Percentiles rank a stretch among this genome's conserved stretches.
phyloP scores from a whole-genome alignment of 1,140 invertebrate genomes.

The Ectropis grisescens region DNA sequence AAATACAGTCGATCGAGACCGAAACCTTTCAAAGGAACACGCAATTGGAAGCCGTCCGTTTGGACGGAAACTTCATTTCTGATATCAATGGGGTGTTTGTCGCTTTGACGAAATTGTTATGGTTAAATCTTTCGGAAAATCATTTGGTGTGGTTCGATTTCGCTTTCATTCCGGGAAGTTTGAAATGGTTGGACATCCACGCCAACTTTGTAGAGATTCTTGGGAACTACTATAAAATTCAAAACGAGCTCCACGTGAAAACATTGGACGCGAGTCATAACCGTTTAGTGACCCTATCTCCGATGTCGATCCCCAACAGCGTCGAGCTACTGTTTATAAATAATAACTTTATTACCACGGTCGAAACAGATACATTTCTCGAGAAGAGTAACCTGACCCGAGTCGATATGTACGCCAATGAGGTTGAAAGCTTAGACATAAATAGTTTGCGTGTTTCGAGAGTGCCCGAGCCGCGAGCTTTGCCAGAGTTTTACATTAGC shows the following conservation, averaged over 20 bases:
- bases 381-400: slow-evolving; percentile 83
- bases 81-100: slow-evolving; percentile 84
- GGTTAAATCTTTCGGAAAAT: slow-evolving; percentile 90
- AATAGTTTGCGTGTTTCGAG: slow-evolving; percentile 80
- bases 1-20: slow-evolving; percentile 80
- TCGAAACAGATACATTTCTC: slow-evolving; percentile 84
- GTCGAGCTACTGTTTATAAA: slow-evolving; percentile 86
- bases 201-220: slow-evolving; percentile 83
- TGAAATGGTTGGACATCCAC: slow-evolving; percentile 88
- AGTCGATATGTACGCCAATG: slow-evolving; percentile 88
- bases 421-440: slow-evolving; percentile 83
- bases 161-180: slow-evolving; percentile 79
- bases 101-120: slow-evolving; percentile 80
- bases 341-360: slow-evolving; percentile 82
- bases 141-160: slow-evolving; percentile 86
- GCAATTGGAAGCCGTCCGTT: slow-evolving; percentile 82
- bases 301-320: slow-evolving; percentile 81
- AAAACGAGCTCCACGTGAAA: slow-evolving; percentile 73
- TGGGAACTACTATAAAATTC: slow-evolving; percentile 79
- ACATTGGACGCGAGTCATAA: slow-evolving; percentile 88
- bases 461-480: slow-evolving; percentile 71
- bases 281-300: slow-evolving; percentile 77
- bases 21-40: slow-evolving; percentile 81
- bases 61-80: slow-evolving; percentile 84
- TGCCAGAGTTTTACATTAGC: slow-evolving; percentile 89